Evolutionary conservation across 2,888 invertebrate genomes (phyloP).

Genomic region (Epicampocera succincta): DNA sequence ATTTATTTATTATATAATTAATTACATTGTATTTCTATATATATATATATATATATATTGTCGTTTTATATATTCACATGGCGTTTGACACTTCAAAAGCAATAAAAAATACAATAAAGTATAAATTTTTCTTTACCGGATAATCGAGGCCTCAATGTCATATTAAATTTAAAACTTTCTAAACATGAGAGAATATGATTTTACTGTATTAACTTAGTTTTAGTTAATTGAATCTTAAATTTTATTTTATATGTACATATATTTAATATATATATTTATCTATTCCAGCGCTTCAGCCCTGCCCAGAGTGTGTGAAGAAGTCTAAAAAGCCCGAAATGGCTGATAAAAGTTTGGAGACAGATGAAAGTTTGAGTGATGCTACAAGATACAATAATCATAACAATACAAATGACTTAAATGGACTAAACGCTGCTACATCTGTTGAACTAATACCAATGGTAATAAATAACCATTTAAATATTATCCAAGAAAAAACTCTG

Average conservation of each 20-base stretch:
- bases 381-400: constrained; percentile 48
- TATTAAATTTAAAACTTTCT: no score
- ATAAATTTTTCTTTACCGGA: no score
- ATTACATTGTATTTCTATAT: no score
- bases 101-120: no score
- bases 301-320: constrained; percentile 77
- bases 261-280: constrained; percentile 9
- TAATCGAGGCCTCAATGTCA: no score
- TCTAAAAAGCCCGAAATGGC: constrained; percentile 80
- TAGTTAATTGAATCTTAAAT: not conserved
- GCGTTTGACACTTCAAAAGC: no score
- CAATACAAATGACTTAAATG: constrained; percentile 32
- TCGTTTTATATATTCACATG: no score
- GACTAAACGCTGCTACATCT: constrained; percentile 20
- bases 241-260: not conserved
- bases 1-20: no score
- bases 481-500: constrained; percentile 77
- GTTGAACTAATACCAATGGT: constrained; percentile 23
- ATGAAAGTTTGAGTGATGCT: constrained; percentile 75
- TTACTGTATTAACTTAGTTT: no score
- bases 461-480: constrained; percentile 76
- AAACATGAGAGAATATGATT: no score
- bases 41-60: no score
- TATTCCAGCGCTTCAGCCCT: constrained; percentile 75
- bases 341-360: constrained; percentile 80